Conservation (phyloP, 2,113 vertebrate genomes). For the Pampusana beccarii region DNA sequence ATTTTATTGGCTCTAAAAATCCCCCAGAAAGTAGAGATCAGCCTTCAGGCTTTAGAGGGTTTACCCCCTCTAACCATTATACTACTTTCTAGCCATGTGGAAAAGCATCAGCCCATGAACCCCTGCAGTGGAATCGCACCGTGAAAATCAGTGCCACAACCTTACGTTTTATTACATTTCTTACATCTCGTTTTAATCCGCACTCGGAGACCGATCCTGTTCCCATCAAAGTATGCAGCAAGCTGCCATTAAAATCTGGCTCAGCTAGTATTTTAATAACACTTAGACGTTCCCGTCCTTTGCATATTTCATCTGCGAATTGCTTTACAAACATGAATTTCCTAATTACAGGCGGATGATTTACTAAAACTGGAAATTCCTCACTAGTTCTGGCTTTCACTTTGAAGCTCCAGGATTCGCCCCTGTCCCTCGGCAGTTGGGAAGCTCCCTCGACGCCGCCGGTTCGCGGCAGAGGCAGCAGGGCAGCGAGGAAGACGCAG, state of each 20-base stretch:
- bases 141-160: not conserved
- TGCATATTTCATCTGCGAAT: constrained; percentile 48
- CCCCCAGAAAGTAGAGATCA: not conserved
- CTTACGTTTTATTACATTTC: not conserved
- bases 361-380: constrained; percentile 63
- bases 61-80: not conserved
- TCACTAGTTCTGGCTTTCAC: constrained; percentile 6
- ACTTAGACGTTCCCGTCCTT: constrained; percentile 41
- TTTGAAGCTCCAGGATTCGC: constrained; percentile 48
- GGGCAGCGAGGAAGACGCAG: not conserved
- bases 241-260: constrained; percentile 63
- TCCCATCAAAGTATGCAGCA: constrained; percentile 34
- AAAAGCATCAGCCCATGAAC: not conserved
- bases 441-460: constrained; percentile 14
- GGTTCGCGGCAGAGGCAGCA: not conserved
- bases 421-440: not conserved
- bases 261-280: constrained; percentile 61
- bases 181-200: not conserved
- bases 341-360: constrained; percentile 60
- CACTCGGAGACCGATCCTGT: not conserved
- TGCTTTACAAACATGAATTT: constrained; percentile 34
- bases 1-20: not conserved
- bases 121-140: not conserved
- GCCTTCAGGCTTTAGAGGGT: not conserved
- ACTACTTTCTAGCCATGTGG: not conserved